phyloP scores from a whole-genome alignment of 1,140 invertebrate genomes.

The Drosophila dunni region DNA sequence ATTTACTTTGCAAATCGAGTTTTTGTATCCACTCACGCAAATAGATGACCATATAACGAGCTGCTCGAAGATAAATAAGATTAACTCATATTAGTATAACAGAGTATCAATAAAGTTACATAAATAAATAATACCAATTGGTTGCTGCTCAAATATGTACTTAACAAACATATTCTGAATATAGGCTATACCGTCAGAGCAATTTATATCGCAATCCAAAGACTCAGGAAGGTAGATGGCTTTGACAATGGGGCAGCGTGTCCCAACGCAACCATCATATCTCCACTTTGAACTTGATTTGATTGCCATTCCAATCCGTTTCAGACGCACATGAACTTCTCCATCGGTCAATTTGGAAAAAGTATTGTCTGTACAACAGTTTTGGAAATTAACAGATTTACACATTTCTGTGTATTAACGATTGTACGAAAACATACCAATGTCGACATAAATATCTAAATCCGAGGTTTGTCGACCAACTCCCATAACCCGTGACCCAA shows the following conservation, averaged over 20 bases:
- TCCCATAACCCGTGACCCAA: too few relatives aligned
- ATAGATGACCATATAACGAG: slow-evolving; percentile 57
- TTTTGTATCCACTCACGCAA: slow-evolving; percentile 30
- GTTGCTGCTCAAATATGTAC: slow-evolving; percentile 48
- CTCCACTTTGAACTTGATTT: too few relatives aligned
- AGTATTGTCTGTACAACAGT: too few relatives aligned
- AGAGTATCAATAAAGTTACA: neutral
- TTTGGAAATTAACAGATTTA: too few relatives aligned
- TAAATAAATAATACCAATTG: slow-evolving; percentile 35
- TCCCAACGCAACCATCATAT: too few relatives aligned
- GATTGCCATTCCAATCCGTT: too few relatives aligned
- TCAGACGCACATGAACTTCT: too few relatives aligned
- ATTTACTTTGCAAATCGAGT: neutral
- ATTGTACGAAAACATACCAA: too few relatives aligned
- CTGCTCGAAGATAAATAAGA: slow-evolving; percentile 8
- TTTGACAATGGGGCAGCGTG: slow-evolving; percentile 25
- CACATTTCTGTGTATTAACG: too few relatives aligned
- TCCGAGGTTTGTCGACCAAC: too few relatives aligned
- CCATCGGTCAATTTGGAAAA: too few relatives aligned
- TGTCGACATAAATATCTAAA: too few relatives aligned
- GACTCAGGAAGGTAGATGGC: neutral
- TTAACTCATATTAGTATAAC: neutral
- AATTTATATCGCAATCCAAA: slow-evolving; percentile 42
- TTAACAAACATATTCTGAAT: slow-evolving; percentile 45
- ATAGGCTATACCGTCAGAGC: neutral